These are phyloP conservation scores for Napeogenes inachia DNA, from an alignment of 2,888 invertebrate species.

Conservation along the genomic window DNA sequence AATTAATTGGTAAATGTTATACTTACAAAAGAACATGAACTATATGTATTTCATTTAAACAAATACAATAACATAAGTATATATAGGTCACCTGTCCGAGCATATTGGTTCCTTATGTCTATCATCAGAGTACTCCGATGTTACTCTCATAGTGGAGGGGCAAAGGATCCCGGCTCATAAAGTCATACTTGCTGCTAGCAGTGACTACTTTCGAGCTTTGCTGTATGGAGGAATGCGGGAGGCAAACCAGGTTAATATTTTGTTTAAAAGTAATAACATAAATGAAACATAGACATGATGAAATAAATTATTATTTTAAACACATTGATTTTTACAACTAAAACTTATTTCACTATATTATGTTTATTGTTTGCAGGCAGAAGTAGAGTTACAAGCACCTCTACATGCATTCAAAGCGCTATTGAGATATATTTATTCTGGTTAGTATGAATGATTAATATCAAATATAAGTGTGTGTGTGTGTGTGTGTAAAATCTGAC, in stretches of 20 bases:
- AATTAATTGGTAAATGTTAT: no score
- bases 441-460: slow-evolving; percentile 51
- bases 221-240: slow-evolving; percentile 88
- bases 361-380: slow-evolving; percentile 74
- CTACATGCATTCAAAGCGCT: slow-evolving; percentile 92
- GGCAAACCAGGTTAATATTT: slow-evolving; percentile 74
- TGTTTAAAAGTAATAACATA: background rate
- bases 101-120: slow-evolving; percentile 91
- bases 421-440: slow-evolving; percentile 96
- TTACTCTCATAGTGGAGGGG: slow-evolving; percentile 91
- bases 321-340: no score
- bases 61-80: background rate
- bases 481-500: no score
- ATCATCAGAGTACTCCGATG: slow-evolving; percentile 93
- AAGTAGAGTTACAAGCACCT: slow-evolving; percentile 91
- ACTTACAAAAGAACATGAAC: no score
- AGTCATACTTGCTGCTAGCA: slow-evolving; percentile 95
- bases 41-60: background rate
- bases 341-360: slow-evolving; percentile 5
- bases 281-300: no score
- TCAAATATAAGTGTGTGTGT: no score
- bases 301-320: no score
- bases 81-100: slow-evolving; percentile 84
- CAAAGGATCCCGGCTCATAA: slow-evolving; percentile 74
- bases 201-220: slow-evolving; percentile 95